Evolutionary conservation across 2,113 vertebrate species (phyloP).

Genomic region (Macquaria australasica): DNA sequence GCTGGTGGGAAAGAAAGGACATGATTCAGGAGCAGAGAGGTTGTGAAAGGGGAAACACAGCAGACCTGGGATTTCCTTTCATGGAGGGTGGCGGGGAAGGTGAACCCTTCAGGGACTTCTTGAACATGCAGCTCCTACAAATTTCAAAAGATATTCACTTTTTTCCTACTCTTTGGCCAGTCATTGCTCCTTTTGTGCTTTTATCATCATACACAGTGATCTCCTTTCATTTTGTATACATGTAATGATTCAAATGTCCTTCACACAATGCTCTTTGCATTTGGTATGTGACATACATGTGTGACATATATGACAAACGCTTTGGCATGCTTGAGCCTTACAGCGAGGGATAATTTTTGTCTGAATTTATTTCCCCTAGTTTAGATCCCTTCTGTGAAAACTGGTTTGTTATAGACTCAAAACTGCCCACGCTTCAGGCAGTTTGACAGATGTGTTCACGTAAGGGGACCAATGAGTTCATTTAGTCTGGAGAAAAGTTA

Average conservation of each 20-base stretch:
- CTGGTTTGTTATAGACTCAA: not conserved
- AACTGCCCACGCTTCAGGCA: not conserved
- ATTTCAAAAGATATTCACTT: not conserved
- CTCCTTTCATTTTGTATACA: not conserved
- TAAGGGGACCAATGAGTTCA: not conserved
- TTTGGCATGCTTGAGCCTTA: not conserved
- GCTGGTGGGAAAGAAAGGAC: conserved; percentile 22
- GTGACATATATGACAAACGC: not conserved
- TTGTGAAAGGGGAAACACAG: not conserved
- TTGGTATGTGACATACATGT: not conserved
- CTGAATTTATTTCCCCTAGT: not conserved
- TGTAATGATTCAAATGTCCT: not conserved
- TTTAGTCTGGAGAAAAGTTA: not conserved
- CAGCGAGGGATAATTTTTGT: not conserved
- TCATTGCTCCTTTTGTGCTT: not conserved
- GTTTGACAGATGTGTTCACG: not conserved
- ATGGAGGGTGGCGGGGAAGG: not conserved
- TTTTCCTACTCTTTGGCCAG: not conserved
- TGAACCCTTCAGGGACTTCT: not conserved
- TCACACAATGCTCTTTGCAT: not conserved
- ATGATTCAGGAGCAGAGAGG: conserved; percentile 13
- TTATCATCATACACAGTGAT: not conserved
- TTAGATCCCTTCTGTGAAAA: not conserved
- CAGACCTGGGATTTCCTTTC: not conserved
- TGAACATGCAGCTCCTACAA: not conserved